Evolutionary conservation across 2,113 vertebrate genomes (phyloP).

Genomic region (Dasypus novemcinctus): DNA sequence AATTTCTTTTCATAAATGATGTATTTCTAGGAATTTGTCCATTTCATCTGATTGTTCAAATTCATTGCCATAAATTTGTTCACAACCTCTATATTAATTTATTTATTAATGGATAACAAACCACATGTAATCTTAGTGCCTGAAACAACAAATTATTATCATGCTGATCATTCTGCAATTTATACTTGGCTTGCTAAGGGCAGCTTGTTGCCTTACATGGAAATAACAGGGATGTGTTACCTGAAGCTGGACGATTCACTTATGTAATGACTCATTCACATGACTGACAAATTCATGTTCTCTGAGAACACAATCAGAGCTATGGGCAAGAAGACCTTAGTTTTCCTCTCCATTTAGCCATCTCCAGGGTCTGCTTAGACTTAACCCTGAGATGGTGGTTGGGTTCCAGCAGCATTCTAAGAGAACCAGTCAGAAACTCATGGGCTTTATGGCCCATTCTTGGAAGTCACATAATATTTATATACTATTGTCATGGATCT

Average conservation of each 20-base stretch:
- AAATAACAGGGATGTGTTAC: background rate
- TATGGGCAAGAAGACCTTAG: background rate
- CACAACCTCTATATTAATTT: background rate
- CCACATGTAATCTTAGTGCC: background rate
- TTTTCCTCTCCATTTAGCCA: background rate
- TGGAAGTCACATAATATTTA: background rate
- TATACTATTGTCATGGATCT: background rate
- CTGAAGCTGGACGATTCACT: background rate
- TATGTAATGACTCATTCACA: background rate
- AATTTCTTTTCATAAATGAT: background rate
- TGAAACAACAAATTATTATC: background rate
- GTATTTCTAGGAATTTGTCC: background rate
- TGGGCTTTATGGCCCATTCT: background rate
- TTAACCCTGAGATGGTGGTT: background rate
- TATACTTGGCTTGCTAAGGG: background rate
- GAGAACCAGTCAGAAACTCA: background rate
- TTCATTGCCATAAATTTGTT: background rate
- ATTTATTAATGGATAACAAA: background rate
- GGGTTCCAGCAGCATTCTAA: background rate
- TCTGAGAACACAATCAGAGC: background rate
- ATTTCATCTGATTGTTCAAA: background rate
- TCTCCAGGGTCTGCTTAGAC: background rate
- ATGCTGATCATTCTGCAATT: background rate
- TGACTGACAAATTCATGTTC: background rate
- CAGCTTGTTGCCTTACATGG: background rate